Evolutionary conservation across 2,888 invertebrate genomes (phyloP), one percentile per base, ranked within the genome.

Genomic region (Oscheius myriophilus): DNA sequence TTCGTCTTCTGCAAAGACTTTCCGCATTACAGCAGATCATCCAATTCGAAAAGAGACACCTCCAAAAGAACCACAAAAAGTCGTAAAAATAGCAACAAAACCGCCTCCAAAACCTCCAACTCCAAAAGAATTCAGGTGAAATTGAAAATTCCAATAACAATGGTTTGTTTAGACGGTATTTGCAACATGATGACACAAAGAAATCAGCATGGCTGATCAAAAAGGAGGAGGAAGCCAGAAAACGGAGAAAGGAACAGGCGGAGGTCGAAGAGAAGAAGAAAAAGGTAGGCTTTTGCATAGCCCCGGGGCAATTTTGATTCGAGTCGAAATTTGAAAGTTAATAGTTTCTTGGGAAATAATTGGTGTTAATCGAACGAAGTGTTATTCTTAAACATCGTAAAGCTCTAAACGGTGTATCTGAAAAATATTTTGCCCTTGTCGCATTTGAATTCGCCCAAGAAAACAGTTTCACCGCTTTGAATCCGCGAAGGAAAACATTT

Each of bases 141-240:
- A 21, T 23, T 4, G 21, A 25, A 14, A 11, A 21, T 6, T 11
- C 11, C 46, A 46, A n/a, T n/a, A 6, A 3, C n/a, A 46, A 18
- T 46, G 46, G 43, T n/a, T 21, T 3, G 11, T 46, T 46, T 11
- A 21, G 11, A 16, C 49, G 43, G 41, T 41, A n/a, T 41, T 18
- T 42, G 41, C 57, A 18, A 23, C 21, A 33, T 16, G 53, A 53
- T 7, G 41, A 39, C 53, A 52, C 63, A 11, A 42, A 69, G 57
- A 73, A 73, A 26, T 55, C 67, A 23, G 64, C 68, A 55, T 76
- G 73, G 76, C 41, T 76, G 46, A 39, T 42, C n/a, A 72, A 68
- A 39, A 74, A 74, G 39, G 46, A 65, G 16, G 63, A 68, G 21
- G 72, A 69, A 42, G 66, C 67, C 12, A 43, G 42, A 39, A 49